These are phyloP conservation scores for Pipra filicauda DNA, from an alignment of 2,113 vertebrate genomes.

Conservation along the genomic window DNA sequence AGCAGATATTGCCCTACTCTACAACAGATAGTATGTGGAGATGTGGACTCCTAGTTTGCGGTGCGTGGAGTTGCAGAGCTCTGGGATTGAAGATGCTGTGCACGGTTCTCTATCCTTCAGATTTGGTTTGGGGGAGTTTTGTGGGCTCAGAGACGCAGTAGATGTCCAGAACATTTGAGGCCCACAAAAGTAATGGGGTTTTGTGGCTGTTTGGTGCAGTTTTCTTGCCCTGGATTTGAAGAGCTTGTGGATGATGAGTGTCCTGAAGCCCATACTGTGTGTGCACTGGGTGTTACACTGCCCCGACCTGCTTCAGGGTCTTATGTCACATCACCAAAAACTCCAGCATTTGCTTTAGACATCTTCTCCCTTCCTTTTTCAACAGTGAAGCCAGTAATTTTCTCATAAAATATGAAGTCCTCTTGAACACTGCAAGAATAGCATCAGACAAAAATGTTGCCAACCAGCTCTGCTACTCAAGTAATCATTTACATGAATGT, in stretches of 20 bases:
- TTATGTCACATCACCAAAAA: neutral
- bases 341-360: neutral
- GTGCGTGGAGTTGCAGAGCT: neutral
- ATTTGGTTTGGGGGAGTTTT: neutral
- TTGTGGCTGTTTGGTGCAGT: neutral
- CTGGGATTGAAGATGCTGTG: neutral
- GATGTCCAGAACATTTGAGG: neutral
- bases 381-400: neutral
- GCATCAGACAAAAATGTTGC: neutral
- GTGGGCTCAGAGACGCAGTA: neutral
- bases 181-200: neutral
- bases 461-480: neutral
- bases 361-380: neutral
- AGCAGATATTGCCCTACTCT: neutral
- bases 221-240: neutral
- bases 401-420: neutral
- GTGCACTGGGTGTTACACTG: accelerated
- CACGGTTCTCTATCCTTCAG: accelerated
- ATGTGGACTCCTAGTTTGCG: neutral
- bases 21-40: neutral
- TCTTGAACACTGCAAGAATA: neutral
- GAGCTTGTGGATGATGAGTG: neutral
- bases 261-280: accelerated
- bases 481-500: neutral
- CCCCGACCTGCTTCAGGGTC: accelerated